Percentiles rank a stretch among this genome's conserved stretches.
Conservation (phyloP, 2,113 vertebrate species). For the Cygnus buccinator region DNA sequence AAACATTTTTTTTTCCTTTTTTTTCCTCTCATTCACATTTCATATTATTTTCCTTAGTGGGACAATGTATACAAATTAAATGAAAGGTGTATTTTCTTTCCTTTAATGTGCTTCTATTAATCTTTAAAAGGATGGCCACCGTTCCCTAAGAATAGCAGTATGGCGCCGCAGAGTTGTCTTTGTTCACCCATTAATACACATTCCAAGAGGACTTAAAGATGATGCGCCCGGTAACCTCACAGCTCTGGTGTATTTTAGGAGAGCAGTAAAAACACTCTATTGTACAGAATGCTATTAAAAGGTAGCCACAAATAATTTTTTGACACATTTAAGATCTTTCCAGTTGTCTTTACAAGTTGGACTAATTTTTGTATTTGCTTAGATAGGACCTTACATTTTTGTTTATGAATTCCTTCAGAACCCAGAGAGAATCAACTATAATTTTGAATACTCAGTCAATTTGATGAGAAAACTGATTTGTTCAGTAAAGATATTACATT, state of each 20-base stretch:
- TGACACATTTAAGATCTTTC: neutral
- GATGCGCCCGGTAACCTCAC: neutral
- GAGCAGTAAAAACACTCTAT: neutral
- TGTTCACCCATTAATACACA: neutral
- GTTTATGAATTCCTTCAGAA: neutral
- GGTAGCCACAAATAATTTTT: neutral
- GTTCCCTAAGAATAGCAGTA: neutral
- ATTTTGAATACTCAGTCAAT: neutral
- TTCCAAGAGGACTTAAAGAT: neutral
- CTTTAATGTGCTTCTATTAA: neutral
- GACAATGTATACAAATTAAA: neutral
- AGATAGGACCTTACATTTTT: neutral
- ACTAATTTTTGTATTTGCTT: slow-evolving; percentile 1
- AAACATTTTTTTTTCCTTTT: neutral
- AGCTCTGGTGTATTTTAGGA: neutral
- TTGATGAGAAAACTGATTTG: neutral
- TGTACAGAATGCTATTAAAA: neutral
- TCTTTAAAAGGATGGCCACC: neutral
- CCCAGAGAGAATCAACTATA: neutral
- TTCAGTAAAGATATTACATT: neutral
- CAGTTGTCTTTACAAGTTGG: slow-evolving; percentile 29
- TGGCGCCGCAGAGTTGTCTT: neutral
- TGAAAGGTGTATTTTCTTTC: neutral
- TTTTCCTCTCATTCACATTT: neutral
- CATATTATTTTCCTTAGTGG: neutral